Percentiles rank a stretch among this genome's conserved stretches.
phyloP scores from a whole-genome alignment of 2,888 invertebrate species.

The Acleris sparsana region DNA sequence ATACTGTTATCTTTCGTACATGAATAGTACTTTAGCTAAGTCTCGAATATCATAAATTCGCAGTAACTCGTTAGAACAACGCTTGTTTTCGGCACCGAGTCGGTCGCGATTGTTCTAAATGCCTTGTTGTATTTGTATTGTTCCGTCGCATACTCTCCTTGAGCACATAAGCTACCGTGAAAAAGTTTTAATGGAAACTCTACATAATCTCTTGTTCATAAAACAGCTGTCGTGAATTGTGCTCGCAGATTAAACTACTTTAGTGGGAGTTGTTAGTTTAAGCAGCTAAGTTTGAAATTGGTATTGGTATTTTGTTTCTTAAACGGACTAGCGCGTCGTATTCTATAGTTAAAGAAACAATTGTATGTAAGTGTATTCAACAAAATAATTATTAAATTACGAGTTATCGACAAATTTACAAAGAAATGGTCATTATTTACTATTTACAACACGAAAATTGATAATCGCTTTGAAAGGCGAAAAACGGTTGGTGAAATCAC shows the following conservation, averaged over 20 bases:
- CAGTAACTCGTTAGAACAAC: slow-evolving; percentile 23
- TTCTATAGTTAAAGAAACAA: too few species aligned
- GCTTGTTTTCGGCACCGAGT: slow-evolving; percentile 11
- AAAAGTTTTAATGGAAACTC: slow-evolving; percentile 26
- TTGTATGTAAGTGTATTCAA: too few species aligned
- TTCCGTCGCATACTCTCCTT: background rate
- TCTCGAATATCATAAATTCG: slow-evolving; percentile 26
- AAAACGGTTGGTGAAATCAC: too few species aligned
- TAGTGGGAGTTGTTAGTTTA: background rate
- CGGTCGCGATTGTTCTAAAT: slow-evolving; percentile 10
- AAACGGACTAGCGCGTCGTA: too few species aligned
- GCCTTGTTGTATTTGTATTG: slow-evolving; percentile 6
- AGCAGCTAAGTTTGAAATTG: background rate
- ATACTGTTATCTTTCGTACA: slow-evolving; percentile 36
- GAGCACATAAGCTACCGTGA: slow-evolving; percentile 5
- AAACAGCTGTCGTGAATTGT: slow-evolving; percentile 8
- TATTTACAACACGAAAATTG: too few species aligned
- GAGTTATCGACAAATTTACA: too few species aligned
- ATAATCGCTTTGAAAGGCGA: too few species aligned
- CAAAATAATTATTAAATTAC: too few species aligned
- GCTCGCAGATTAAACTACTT: background rate
- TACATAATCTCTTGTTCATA: background rate
- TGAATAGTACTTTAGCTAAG: slow-evolving; percentile 29
- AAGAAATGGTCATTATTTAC: too few species aligned
- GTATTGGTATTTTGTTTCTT: too few species aligned